Evolutionary conservation across 1,140 invertebrate species (phyloP).

Genomic region (Sinella curviseta): DNA sequence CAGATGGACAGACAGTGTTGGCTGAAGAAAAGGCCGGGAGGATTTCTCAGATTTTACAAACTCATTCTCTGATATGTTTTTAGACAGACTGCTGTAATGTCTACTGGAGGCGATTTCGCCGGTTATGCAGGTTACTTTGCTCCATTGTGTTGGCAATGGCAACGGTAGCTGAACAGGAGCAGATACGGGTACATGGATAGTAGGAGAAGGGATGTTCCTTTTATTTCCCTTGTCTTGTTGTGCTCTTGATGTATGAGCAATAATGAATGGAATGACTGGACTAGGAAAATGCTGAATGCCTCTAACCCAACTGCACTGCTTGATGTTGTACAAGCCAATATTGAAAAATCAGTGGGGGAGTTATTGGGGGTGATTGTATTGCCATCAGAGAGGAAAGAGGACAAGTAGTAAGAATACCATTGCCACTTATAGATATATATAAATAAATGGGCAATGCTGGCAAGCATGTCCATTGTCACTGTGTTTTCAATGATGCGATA

Average conservation of each 20-base stretch:
- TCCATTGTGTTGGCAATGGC: not conserved
- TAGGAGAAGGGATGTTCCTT: not conserved
- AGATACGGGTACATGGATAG: not conserved
- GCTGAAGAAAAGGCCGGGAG: not conserved
- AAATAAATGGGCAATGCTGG: no score
- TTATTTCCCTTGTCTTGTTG: conserved; percentile 18
- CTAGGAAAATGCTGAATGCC: not conserved
- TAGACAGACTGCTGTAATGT: no score
- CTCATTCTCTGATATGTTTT: not conserved
- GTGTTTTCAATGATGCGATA: no score
- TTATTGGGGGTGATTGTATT: not conserved
- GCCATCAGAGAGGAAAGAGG: no score
- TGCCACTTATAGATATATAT: no score
- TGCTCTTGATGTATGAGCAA: not conserved
- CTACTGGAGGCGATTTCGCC: no score
- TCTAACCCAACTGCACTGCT: not conserved
- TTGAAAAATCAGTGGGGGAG: conserved; percentile 21
- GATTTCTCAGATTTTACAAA: not conserved
- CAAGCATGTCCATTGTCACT: no score
- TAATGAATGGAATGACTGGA: no score
- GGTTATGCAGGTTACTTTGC: no score
- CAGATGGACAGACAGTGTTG: not conserved
- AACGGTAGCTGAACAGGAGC: not conserved
- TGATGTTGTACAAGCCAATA: not conserved
- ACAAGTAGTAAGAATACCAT: no score